A percentile compares a stretch with the other conserved stretches of the same genome.
phyloP scores from a whole-genome alignment of 2,888 invertebrate genomes.

The Boloria euphrosyne region DNA sequence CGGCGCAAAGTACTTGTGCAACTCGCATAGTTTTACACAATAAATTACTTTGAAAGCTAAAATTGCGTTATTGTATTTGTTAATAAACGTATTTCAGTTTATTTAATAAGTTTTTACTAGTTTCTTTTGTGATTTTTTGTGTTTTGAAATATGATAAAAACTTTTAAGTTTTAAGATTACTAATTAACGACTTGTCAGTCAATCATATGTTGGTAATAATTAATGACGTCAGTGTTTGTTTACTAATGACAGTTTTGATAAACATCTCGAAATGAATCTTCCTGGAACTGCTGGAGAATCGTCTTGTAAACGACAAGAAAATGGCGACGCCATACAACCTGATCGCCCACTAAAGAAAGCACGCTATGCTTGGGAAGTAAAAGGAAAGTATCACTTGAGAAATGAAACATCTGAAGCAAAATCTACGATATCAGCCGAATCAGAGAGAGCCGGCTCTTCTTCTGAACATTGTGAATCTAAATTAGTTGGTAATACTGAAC shows the following conservation, averaged over 20 bases:
- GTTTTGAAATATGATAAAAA: constrained; percentile 39
- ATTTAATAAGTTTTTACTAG: background rate
- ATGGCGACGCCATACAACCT: constrained; percentile 77
- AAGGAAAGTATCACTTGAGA: constrained; percentile 84
- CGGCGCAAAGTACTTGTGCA: constrained; percentile 27
- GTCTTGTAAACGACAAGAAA: constrained; percentile 77
- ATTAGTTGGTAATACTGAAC: constrained; percentile 57
- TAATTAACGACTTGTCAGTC: constrained; percentile 70
- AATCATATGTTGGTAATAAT: constrained; percentile 80
- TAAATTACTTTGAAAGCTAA: constrained; percentile 19
- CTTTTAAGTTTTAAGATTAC: constrained; percentile 31
- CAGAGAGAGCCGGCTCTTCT: constrained; percentile 47
- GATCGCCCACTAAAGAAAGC: constrained; percentile 75
- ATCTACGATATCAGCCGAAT: constrained; percentile 42
- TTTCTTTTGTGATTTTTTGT: constrained; percentile 28
- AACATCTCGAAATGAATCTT: constrained; percentile 59
- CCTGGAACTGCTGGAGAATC: constrained; percentile 68
- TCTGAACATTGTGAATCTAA: constrained; percentile 50
- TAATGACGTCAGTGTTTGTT: constrained; percentile 79
- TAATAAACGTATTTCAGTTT: constrained; percentile 1
- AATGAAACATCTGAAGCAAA: constrained; percentile 57
- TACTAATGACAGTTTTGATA: constrained; percentile 65
- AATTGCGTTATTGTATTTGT: background rate
- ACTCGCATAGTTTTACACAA: constrained; percentile 23
- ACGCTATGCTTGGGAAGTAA: constrained; percentile 85